Conservation (phyloP, 2,888 invertebrate genomes). For the Eupithecia subumbrata region DNA sequence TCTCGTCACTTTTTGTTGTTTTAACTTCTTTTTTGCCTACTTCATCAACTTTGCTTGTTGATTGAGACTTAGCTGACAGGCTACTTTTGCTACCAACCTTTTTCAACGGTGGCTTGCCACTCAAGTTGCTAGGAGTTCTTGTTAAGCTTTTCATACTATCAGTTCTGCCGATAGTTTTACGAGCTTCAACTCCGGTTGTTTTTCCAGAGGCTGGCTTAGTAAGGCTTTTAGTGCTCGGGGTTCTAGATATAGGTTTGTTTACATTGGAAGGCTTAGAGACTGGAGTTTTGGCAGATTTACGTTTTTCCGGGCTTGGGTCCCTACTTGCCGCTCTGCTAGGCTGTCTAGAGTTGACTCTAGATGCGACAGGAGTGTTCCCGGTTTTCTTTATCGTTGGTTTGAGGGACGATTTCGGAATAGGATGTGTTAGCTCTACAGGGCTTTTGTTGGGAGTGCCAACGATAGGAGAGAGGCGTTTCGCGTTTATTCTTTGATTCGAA, state of each 20-base stretch:
- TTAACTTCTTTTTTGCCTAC: slow-evolving; percentile 59
- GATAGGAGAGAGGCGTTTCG: slow-evolving; percentile 79
- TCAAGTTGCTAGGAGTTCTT: slow-evolving; percentile 70
- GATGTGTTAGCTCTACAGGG: slow-evolving; percentile 58
- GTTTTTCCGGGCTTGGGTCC: slow-evolving; percentile 76
- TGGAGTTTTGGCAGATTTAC: slow-evolving; percentile 56
- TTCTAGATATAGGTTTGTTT: slow-evolving; percentile 62
- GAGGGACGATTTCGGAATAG: slow-evolving; percentile 25
- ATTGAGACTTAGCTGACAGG: slow-evolving; percentile 64
- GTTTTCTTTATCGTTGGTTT: slow-evolving; percentile 64
- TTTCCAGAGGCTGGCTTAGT: slow-evolving; percentile 65
- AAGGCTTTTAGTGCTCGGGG: slow-evolving; percentile 62
- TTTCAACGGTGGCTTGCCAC: slow-evolving; percentile 72
- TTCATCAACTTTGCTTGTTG: slow-evolving; percentile 67
- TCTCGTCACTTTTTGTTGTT: slow-evolving; percentile 47
- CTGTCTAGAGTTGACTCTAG: slow-evolving; percentile 76
- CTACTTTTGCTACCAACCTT: slow-evolving; percentile 42
- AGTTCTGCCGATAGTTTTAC: slow-evolving; percentile 72
- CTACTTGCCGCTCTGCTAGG: slow-evolving; percentile 72
- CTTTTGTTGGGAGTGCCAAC: slow-evolving; percentile 81
- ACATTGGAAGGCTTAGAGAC: slow-evolving; percentile 52
- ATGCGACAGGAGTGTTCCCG: slow-evolving; percentile 69
- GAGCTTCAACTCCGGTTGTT: slow-evolving; percentile 55
- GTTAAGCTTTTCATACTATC: slow-evolving; percentile 75
- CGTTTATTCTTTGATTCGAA: slow-evolving; percentile 72